Percentiles rank a stretch among this genome's conserved stretches.
phyloP scores from a whole-genome alignment of 1,140 invertebrate genomes.

The Nilaparvata lugens region DNA sequence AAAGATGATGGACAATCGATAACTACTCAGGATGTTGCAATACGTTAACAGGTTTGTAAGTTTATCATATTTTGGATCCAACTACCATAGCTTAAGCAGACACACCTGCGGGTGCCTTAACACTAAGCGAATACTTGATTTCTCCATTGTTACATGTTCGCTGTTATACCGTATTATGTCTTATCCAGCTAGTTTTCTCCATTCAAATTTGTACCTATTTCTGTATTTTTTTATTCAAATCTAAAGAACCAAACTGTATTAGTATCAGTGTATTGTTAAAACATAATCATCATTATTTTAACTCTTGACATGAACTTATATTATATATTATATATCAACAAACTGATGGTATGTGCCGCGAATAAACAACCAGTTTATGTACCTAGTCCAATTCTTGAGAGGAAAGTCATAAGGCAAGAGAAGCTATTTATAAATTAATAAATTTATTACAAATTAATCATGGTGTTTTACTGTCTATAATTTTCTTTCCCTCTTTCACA shows the following conservation, averaged over 20 bases:
- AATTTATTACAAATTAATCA: too few species aligned
- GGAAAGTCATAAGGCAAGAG: not conserved
- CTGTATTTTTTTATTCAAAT: conserved; percentile 3
- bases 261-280: not conserved
- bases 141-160: not conserved
- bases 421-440: conserved; percentile 1
- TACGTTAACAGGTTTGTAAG: not conserved
- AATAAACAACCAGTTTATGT: not conserved
- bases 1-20: not conserved
- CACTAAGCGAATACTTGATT: not conserved
- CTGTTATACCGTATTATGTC: not conserved
- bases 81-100: not conserved
- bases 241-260: not conserved
- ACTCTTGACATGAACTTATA: not conserved
- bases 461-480: too few species aligned
- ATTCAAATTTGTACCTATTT: not conserved
- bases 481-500: too few species aligned
- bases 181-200: not conserved
- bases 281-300: not conserved
- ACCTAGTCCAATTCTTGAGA: conserved; percentile 1
- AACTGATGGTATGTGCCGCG: too few species aligned
- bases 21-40: not conserved
- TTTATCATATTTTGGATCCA: not conserved
- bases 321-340: not conserved
- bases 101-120: not conserved